A percentile compares a stretch with the other conserved stretches of the same genome.
phyloP scores from a whole-genome alignment of 2,888 invertebrate species.

The Oeneis ivallda region DNA sequence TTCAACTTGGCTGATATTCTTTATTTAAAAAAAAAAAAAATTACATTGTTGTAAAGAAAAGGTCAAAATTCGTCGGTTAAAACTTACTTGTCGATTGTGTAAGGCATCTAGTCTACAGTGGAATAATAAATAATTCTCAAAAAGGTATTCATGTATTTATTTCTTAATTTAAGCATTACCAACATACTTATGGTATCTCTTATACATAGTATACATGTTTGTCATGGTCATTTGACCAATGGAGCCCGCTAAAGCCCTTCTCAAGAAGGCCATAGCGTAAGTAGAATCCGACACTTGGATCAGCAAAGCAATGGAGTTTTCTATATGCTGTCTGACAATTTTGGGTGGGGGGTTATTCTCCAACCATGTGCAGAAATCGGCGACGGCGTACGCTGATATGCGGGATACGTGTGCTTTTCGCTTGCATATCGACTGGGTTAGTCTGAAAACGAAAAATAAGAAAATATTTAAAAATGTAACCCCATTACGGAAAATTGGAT shows the following conservation, averaged over 20 bases:
- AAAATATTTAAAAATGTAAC: too few relatives aligned
- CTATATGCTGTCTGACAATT: conserved; percentile 66
- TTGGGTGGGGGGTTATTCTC: conserved; percentile 61
- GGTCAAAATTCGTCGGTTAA: too few relatives aligned
- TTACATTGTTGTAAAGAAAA: too few relatives aligned
- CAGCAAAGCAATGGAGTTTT: conserved; percentile 63
- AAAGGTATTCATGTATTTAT: too few relatives aligned
- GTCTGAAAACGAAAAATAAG: conserved; percentile 48
- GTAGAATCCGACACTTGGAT: conserved; percentile 65
- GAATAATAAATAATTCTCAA: too few relatives aligned
- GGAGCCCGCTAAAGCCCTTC: conserved; percentile 61
- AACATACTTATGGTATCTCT: conserved; percentile 75
- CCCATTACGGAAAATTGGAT: too few relatives aligned
- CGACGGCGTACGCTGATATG: conserved; percentile 70
- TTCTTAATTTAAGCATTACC: conserved; percentile 58
- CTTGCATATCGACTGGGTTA: conserved; percentile 71
- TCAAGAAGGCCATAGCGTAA: conserved; percentile 68
- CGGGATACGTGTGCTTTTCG: conserved; percentile 69
- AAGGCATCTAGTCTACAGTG: too few relatives aligned
- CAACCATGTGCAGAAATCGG: conserved; percentile 63
- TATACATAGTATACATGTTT: conserved; percentile 70
- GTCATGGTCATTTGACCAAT: conserved; percentile 68
- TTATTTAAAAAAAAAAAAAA: too few relatives aligned
- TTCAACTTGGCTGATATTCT: too few relatives aligned
- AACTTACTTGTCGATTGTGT: too few relatives aligned